These are phyloP conservation scores for Ferdinandea cuprea DNA, from an alignment of 2,888 invertebrate species.

Conservation along the genomic window DNA sequence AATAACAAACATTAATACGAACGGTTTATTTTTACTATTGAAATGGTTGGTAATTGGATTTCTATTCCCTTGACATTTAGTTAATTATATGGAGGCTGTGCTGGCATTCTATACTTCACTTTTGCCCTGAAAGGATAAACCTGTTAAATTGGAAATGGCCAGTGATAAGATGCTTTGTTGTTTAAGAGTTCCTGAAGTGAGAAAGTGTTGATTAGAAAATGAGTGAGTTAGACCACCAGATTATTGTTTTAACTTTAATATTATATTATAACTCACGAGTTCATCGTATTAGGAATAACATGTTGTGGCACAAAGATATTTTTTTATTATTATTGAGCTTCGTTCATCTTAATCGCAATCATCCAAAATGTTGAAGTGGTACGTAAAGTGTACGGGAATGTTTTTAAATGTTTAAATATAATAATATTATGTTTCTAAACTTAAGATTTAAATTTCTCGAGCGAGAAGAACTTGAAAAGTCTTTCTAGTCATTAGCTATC, in stretches of 20 bases:
- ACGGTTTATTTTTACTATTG: slow-evolving; percentile 44
- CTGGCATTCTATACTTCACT: slow-evolving; percentile 34
- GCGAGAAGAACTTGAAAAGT: no score
- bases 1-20: slow-evolving; percentile 49
- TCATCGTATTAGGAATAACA: no score
- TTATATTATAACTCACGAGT: no score
- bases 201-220: slow-evolving; percentile 29
- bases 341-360: no score
- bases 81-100: slow-evolving; percentile 48
- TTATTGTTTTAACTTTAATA: not conserved
- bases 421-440: no score
- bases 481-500: no score
- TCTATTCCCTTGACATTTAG: slow-evolving; percentile 48
- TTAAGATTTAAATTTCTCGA: no score
- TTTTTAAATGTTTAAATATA: no score
- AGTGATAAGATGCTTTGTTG: slow-evolving; percentile 13
- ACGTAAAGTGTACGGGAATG: no score
- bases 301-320: no score
- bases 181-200: slow-evolving; percentile 26
- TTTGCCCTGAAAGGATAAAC: slow-evolving; percentile 42
- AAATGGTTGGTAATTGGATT: slow-evolving; percentile 52
- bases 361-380: no score
- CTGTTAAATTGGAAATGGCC: slow-evolving; percentile 38
- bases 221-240: slow-evolving; percentile 1
- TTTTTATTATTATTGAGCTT: no score